phyloP scores from a whole-genome alignment of 37 sponge, comb jelly and placozoan genomes.

The Trichoplax adhaerens region DNA sequence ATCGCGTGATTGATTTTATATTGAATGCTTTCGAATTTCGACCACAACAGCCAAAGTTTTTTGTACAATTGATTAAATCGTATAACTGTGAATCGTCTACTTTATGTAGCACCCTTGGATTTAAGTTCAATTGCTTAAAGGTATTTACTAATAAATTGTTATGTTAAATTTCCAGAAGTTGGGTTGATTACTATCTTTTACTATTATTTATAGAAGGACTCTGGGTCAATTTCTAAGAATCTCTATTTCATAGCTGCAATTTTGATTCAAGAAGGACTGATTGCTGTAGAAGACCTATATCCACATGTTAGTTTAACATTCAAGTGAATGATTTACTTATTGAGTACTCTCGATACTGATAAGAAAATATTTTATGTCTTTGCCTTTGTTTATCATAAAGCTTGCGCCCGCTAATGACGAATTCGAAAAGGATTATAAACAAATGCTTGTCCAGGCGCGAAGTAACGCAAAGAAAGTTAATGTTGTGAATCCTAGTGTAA shows the following conservation, averaged over 20 bases:
- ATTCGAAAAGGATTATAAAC: too few relatives aligned
- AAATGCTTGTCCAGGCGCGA: too few relatives aligned
- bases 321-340: too few relatives aligned
- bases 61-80: conserved; percentile 32
- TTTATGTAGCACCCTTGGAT: conserved; percentile 73
- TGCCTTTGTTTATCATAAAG: too few relatives aligned
- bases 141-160: conserved; percentile 1
- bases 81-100: conserved; percentile 65
- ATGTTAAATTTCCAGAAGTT: neutral
- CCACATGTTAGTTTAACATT: conserved; percentile 34
- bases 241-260: conserved; percentile 64
- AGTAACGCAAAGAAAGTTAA: too few relatives aligned
- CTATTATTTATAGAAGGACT: conserved; percentile 8
- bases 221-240: conserved; percentile 13
- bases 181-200: too few relatives aligned
- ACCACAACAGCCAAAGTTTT: conserved; percentile 57
- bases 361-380: too few relatives aligned
- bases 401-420: too few relatives aligned
- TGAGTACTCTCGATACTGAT: too few relatives aligned
- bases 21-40: conserved; percentile 81
- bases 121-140: conserved; percentile 71
- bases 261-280: conserved; percentile 48
- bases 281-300: conserved; percentile 46
- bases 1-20: conserved; percentile 85
- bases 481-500: too few relatives aligned